Evolutionary conservation across 2,888 invertebrate species (phyloP), one percentile per base, ranked within the genome.

Genomic region (Oscheius sp.): DNA sequence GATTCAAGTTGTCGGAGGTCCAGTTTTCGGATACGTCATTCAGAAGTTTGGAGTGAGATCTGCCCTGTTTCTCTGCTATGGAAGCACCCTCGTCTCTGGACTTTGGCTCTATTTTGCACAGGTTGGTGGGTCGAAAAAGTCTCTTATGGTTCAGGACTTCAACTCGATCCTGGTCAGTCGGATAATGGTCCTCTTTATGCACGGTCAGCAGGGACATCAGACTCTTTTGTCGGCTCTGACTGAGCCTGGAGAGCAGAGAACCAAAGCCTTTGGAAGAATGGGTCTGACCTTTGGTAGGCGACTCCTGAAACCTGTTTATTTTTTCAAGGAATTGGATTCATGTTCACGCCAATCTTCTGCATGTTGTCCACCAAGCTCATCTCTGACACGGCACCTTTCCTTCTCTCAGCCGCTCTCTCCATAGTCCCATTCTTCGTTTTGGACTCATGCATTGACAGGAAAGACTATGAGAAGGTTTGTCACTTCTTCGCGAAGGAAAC

Each of bases 151-250:
- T 74, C 55, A 84, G 84, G 79, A 81, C 60, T 80, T 80, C 60
- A 77, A 75, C 29, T 74, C 78, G 0, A 76, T 85, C 0, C 62
- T 84, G 4, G 42, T 84, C 5, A 83, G 83, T 68, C 74, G 84
- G 5, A 48, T 85, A 13, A 82, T 82, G 0, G 79, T 77, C 9
- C 42, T 86, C 1, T 83, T 86, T 48, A 86, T 86, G 84, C 84
- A 84, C 57, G 86, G 85, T 13, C 82, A 84, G 59, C 86, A 86
- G 74, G 81, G 79, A 21, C 82, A 83, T 70, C 86, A 86, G 74
- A 83, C 86, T 5, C 76, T 84, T n/a, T 53, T 86, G n/a, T 84
- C 86, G 2, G 76, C 76, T 1, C 58, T 85, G 33, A 86, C 86
- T 1, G 70, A 71, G 51, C 84, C 86, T 0, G 86, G 86, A 70